These are phyloP conservation scores for Oreotrochilus melanogaster DNA, from an alignment of 2,113 vertebrate genomes.

Conservation along the genomic window DNA sequence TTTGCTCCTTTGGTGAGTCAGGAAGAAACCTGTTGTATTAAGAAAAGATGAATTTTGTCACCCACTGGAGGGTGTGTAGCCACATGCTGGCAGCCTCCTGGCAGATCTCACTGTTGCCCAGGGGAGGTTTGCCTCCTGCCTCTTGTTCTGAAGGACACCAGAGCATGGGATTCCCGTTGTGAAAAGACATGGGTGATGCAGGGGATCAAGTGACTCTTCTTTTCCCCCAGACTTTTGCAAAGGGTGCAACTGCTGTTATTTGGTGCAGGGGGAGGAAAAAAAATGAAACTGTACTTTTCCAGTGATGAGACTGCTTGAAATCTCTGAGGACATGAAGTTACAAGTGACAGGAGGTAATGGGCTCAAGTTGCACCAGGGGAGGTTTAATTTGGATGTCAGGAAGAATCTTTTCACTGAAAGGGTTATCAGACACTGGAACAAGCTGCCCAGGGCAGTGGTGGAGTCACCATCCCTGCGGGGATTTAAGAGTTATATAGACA, in stretches of 20 bases:
- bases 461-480: too few species aligned
- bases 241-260: not conserved
- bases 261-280: not conserved
- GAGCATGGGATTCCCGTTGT: fast-evolving
- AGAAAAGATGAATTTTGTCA: not conserved
- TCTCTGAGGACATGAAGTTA: not conserved
- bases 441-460: too few species aligned
- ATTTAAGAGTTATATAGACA: too few species aligned
- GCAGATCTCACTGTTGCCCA: not conserved
- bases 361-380: too few species aligned
- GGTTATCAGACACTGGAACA: too few species aligned
- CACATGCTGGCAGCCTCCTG: not conserved
- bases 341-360: too few species aligned
- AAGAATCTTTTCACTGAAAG: too few species aligned
- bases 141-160: fast-evolving
- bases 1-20: not conserved
- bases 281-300: not conserved
- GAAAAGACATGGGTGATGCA: not conserved
- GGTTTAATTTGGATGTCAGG: too few species aligned
- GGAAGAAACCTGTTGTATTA: not conserved
- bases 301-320: fast-evolving
- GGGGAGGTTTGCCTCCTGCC: not conserved
- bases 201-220: not conserved
- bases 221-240: not conserved
- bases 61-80: not conserved